These are phyloP conservation scores for Sebastes aleutianus DNA, from an alignment of 2,797 vertebrate genomes.

Conservation along the genomic window DNA sequence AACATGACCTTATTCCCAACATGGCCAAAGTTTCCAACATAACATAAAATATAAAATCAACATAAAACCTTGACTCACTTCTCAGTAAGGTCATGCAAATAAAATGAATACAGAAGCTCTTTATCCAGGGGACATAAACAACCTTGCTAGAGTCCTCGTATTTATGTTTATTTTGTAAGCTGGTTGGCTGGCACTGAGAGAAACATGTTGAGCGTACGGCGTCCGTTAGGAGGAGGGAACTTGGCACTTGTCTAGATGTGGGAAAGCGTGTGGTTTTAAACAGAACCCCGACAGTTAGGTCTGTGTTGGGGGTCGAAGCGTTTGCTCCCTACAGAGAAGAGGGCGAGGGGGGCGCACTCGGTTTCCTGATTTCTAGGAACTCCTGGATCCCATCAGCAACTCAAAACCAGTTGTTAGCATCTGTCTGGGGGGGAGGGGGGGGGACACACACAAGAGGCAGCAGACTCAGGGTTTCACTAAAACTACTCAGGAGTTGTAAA, in stretches of 20 bases:
- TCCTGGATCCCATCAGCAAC: neutral
- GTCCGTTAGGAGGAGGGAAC: neutral
- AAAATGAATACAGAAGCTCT: conserved; percentile 25
- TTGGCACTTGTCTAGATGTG: neutral
- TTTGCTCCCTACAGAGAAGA: neutral
- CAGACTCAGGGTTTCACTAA: neutral
- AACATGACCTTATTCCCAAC: neutral
- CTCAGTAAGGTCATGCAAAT: neutral
- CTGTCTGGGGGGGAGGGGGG: neutral
- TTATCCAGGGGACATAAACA: conserved; percentile 23
- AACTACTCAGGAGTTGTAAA: neutral
- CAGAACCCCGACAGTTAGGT: conserved; percentile 12
- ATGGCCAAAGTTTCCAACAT: neutral
- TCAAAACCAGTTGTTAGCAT: conserved; percentile 33
- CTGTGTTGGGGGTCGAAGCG: conserved; percentile 14
- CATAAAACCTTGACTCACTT: neutral
- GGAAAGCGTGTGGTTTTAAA: conserved; percentile 3
- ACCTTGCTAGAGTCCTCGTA: neutral
- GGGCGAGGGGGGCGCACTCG: neutral
- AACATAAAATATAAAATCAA: neutral
- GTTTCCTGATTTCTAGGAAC: conserved; percentile 56
- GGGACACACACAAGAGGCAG: neutral
- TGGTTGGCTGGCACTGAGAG: neutral
- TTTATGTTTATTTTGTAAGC: conserved; percentile 31
- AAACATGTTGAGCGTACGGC: neutral